These are phyloP conservation scores for Agonopterix arenella DNA, from an alignment of 2,888 invertebrate species.

Conservation along the genomic window DNA sequence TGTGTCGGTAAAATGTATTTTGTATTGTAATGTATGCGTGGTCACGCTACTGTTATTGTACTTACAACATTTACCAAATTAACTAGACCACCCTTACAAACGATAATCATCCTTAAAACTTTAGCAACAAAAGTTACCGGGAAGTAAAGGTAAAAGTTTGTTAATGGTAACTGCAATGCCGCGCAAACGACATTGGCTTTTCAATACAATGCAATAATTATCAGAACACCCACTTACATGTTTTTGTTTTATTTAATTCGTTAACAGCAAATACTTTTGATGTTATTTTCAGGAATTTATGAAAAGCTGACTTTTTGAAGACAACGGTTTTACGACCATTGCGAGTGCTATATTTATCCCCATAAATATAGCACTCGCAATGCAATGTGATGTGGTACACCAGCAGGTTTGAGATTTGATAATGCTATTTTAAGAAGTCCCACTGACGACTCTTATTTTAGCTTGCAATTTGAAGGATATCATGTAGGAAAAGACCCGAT, in stretches of 20 bases:
- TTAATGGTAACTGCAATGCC: slow-evolving; percentile 34
- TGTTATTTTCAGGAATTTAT: too few species aligned
- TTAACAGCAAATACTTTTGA: too few species aligned
- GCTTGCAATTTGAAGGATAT: too few species aligned
- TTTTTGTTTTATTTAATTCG: neutral
- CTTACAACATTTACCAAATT: slow-evolving; percentile 31
- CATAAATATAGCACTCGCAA: too few species aligned
- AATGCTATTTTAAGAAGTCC: too few species aligned
- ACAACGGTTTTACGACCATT: too few species aligned
- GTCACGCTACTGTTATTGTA: slow-evolving; percentile 46
- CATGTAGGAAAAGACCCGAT: too few species aligned
- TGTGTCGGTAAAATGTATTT: slow-evolving; percentile 18
- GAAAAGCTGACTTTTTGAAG: too few species aligned
- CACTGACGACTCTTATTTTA: too few species aligned
- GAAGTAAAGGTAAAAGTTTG: slow-evolving; percentile 9
- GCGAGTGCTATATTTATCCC: too few species aligned
- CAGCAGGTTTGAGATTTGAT: too few species aligned
- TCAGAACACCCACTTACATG: slow-evolving; percentile 13
- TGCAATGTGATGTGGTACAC: too few species aligned
- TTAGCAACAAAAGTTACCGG: slow-evolving; percentile 11
- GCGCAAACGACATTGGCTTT: slow-evolving; percentile 36
- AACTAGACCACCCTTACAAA: slow-evolving; percentile 9
- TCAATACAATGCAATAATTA: slow-evolving; percentile 40
- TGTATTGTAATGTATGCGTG: slow-evolving; percentile 38
- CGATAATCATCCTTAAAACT: slow-evolving; percentile 39